Conservation (phyloP, 2,888 invertebrate species). For the Lochmaea crataegi region DNA sequence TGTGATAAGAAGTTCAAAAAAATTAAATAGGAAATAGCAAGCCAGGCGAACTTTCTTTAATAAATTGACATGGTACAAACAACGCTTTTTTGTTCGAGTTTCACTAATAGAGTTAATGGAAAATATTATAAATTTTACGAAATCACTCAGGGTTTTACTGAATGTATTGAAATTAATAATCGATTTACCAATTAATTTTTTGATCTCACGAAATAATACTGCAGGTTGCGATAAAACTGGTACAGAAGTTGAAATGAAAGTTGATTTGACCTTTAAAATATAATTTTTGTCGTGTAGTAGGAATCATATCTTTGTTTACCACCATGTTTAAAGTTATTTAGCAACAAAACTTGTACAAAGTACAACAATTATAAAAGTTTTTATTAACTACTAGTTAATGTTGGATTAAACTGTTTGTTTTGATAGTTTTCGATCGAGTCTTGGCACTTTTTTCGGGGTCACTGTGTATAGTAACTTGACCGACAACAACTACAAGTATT, state of each 20-base stretch:
- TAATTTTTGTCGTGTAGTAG: background rate
- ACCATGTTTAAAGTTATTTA: background rate
- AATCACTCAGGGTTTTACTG: background rate
- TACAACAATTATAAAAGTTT: too few species aligned
- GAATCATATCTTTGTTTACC: conserved; percentile 3
- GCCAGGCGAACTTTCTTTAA: conserved; percentile 6
- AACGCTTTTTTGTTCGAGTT: conserved; percentile 6
- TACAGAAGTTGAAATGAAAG: conserved; percentile 16
- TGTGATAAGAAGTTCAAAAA: background rate
- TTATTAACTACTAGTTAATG: too few species aligned
- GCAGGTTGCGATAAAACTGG: conserved; percentile 4
- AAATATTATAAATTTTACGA: conserved; percentile 1
- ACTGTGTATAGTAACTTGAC: conserved; percentile 2
- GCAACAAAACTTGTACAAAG: background rate
- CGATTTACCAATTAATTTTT: conserved; percentile 9
- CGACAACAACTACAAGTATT: conserved; percentile 5
- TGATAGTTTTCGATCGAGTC: too few species aligned
- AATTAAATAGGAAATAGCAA: conserved; percentile 6
- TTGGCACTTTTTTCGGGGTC: background rate
- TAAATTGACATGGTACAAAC: background rate
- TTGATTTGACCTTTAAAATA: conserved; percentile 18
- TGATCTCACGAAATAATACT: conserved; percentile 9
- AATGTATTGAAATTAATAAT: conserved; percentile 20
- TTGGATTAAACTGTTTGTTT: too few species aligned
- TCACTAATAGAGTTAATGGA: background rate